A percentile compares a stretch with the other conserved stretches of the same genome.
Conservation (phyloP, 1,140 invertebrate species). For the Sesamia nonagrioides region DNA sequence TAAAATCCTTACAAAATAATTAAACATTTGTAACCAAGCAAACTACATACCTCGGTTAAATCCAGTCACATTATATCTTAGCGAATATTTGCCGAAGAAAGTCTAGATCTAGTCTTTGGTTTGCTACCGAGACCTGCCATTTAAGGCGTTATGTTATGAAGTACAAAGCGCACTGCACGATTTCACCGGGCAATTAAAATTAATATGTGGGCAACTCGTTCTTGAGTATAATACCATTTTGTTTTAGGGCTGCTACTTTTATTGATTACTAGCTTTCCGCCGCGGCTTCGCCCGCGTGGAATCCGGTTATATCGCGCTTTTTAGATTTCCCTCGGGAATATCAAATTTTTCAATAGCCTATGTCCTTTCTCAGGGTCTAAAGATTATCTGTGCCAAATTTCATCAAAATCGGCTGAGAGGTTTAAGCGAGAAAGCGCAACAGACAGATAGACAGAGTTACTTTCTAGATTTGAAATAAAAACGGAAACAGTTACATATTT, state of each 20-base stretch:
- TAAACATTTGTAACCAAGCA: background rate
- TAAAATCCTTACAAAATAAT: background rate
- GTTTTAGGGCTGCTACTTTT: slow-evolving; percentile 23
- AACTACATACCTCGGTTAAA: background rate
- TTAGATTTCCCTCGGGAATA: too few species aligned
- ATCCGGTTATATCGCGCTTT: too few species aligned
- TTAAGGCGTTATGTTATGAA: slow-evolving; percentile 48
- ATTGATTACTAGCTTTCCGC: background rate
- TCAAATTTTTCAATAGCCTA: too few species aligned
- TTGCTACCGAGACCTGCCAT: slow-evolving; percentile 21
- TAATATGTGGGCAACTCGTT: slow-evolving; percentile 57
- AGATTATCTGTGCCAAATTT: too few species aligned
- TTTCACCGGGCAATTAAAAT: slow-evolving; percentile 60
- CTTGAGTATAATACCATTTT: slow-evolving; percentile 27
- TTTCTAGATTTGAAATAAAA: too few species aligned
- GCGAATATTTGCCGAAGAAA: slow-evolving; percentile 43
- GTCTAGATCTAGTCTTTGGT: slow-evolving; percentile 17
- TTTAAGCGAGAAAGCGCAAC: too few species aligned
- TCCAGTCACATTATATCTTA: slow-evolving; percentile 14
- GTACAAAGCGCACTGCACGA: slow-evolving; percentile 37
- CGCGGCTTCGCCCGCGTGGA: too few species aligned
- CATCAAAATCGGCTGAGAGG: too few species aligned
- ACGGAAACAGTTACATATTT: too few species aligned
- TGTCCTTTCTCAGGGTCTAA: too few species aligned
- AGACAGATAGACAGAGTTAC: too few species aligned